Evolutionary conservation across 2,113 vertebrate species (phyloP).

Genomic region (Xiphophorus maculatus): DNA sequence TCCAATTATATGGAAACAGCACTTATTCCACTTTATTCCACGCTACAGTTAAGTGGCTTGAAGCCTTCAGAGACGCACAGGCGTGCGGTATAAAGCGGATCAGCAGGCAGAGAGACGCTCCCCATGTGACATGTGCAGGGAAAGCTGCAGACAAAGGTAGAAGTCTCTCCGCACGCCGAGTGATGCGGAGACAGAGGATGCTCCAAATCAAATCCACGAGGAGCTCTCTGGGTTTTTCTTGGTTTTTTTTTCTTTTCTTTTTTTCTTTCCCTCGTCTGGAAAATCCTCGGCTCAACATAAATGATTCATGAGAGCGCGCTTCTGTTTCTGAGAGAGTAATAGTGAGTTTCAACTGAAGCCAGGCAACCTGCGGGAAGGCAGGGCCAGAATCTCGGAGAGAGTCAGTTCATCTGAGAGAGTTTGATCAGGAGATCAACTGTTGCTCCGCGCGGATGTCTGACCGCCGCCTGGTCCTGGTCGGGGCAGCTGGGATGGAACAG

Average conservation of each 20-base stretch:
- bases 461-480: slow-evolving; percentile 46
- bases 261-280: slow-evolving; percentile 58
- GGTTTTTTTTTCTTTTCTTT: background rate
- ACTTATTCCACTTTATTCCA: slow-evolving; percentile 74
- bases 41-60: slow-evolving; percentile 71
- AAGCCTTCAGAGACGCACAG: slow-evolving; percentile 57
- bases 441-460: slow-evolving; percentile 78
- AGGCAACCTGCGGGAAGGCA: slow-evolving; percentile 40
- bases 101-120: slow-evolving; percentile 37
- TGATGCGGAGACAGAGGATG: slow-evolving; percentile 59
- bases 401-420: slow-evolving; percentile 51
- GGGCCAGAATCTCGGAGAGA: slow-evolving; percentile 37
- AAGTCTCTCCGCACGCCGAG: slow-evolving; percentile 18
- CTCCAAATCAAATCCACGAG: slow-evolving; percentile 59
- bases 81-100: slow-evolving; percentile 49
- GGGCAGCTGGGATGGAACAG: slow-evolving; percentile 72
- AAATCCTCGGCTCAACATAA: slow-evolving; percentile 62
- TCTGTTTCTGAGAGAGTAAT: slow-evolving; percentile 68
- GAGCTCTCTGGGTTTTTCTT: slow-evolving; percentile 24
- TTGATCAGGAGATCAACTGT: slow-evolving; percentile 79
- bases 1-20: slow-evolving; percentile 78
- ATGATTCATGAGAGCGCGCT: slow-evolving; percentile 71
- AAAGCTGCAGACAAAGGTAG: slow-evolving; percentile 65
- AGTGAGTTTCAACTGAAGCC: slow-evolving; percentile 63
- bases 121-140: slow-evolving; percentile 59